Conservation (phyloP, 2,888 invertebrate genomes). For the Mesopsocus fuscifrons region DNA sequence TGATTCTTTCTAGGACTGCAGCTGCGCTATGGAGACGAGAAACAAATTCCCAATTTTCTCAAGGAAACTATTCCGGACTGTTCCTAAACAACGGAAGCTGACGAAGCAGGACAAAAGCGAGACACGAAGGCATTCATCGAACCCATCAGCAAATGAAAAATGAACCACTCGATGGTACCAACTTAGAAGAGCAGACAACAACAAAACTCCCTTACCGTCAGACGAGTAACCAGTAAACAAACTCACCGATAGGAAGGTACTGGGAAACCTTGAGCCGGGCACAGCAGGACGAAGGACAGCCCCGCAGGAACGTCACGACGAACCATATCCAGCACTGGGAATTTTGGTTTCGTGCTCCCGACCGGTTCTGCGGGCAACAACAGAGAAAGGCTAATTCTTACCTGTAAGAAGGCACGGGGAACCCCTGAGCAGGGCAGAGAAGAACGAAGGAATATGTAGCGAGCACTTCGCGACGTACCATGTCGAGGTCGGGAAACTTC, state of each 20-base stretch:
- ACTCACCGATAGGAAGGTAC: not conserved
- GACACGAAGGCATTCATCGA: too few relatives aligned
- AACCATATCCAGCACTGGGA: constrained; percentile 27
- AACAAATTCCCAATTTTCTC: constrained; percentile 17
- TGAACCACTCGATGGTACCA: too few relatives aligned
- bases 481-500: constrained; percentile 31
- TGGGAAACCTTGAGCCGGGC: not conserved
- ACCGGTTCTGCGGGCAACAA: constrained; percentile 19
- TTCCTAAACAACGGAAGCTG: too few relatives aligned
- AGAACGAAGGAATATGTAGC: constrained; percentile 27
- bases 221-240: too few relatives aligned
- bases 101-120: too few relatives aligned
- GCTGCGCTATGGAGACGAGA: too few relatives aligned
- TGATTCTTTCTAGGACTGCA: too few relatives aligned
- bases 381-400: constrained; percentile 11
- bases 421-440: constrained; percentile 46
- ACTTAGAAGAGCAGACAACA: too few relatives aligned
- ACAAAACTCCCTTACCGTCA: too few relatives aligned
- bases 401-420: constrained; percentile 21
- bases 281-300: not conserved
- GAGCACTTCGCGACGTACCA: not conserved
- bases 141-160: too few relatives aligned
- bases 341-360: constrained; percentile 26
- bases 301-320: constrained; percentile 9
- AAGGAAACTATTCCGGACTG: too few relatives aligned